Conservation (phyloP, 2,113 vertebrate species). For the Fukomys damarensis region DNA sequence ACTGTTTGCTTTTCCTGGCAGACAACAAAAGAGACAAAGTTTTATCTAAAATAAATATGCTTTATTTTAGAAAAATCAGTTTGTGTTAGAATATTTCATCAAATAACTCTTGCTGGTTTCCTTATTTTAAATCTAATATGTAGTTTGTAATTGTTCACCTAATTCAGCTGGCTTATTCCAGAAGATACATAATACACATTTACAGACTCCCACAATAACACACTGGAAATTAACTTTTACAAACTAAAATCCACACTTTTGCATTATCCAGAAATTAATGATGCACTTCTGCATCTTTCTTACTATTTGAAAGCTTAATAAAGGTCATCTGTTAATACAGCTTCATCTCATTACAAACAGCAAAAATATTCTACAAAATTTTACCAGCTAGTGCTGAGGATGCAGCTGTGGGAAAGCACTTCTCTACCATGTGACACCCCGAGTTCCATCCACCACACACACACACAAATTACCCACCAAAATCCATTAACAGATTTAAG, state of each 20-base stretch:
- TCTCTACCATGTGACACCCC: not conserved
- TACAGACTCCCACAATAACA: not conserved
- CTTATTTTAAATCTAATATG: not conserved
- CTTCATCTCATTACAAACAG: not conserved
- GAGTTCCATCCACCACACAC: not conserved
- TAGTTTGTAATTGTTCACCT: not conserved
- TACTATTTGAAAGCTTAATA: conserved; percentile 47
- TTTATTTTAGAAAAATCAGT: conserved; percentile 27
- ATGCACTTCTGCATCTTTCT: not conserved
- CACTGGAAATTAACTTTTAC: conserved; percentile 11
- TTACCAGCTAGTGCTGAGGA: not conserved
- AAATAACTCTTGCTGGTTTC: not conserved
- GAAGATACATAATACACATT: not conserved
- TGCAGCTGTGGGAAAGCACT: not conserved
- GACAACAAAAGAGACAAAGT: not conserved
- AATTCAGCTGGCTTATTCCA: not conserved
- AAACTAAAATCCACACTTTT: conserved; percentile 28
- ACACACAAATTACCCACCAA: not conserved
- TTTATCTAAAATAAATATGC: conserved; percentile 9
- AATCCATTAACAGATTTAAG: not conserved
- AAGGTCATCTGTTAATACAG: not conserved
- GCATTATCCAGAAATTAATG: not conserved
- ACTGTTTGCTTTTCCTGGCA: conserved; percentile 11
- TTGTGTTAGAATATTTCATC: conserved; percentile 21
- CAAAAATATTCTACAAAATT: not conserved